Evolutionary conservation across 23 tunicate species (phyloP), one percentile per base, ranked within the genome.

Genomic region (Halocynthia roretzi): DNA sequence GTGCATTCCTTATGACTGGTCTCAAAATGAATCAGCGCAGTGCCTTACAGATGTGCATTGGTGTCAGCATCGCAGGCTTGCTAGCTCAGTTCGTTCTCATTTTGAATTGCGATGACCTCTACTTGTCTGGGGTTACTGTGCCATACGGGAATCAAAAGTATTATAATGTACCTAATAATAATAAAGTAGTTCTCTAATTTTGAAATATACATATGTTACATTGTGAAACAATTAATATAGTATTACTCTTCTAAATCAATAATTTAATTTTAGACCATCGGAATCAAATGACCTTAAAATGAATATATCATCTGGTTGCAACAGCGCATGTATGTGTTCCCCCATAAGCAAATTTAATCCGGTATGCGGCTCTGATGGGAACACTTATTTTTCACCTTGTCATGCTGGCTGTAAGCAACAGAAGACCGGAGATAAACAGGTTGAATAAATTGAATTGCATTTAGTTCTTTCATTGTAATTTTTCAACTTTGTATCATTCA

Each of bases 331-430:
- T 53, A 17, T 23, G 8, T 91, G 97, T 67, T 20, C 54, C 7
- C 21, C 51, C 8, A 53, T 66, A 8, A 10, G 31, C 18, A 44
- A 66, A 21, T 85, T 77, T 54, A 84, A 77, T 61, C 97, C 97
- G 51, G 97, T 91, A 5, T 91, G 97, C 67, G 97, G 87, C 5
- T 52, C 54, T 11, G 80, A 91, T 71, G 83, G 82, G 11, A 60
- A 77, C 82, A 91, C 90, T 7, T 91, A 91, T 69, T 91, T 76
- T 69, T 85, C 97, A 5, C 62, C 97, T 8, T 91, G 97, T 65
- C 72, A 75, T 67, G 97, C 97, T 72, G 91, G 84, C 40, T 91
- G 97, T 55, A 31, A 31, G 4, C 44, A 31, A 31, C 44, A 31
- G 4, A 31, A 31, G 44, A 31, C 44, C 44, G 44, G 44, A 31